Evolutionary conservation across 2,797 vertebrate species (phyloP).

Genomic region (Catharus ustulatus): DNA sequence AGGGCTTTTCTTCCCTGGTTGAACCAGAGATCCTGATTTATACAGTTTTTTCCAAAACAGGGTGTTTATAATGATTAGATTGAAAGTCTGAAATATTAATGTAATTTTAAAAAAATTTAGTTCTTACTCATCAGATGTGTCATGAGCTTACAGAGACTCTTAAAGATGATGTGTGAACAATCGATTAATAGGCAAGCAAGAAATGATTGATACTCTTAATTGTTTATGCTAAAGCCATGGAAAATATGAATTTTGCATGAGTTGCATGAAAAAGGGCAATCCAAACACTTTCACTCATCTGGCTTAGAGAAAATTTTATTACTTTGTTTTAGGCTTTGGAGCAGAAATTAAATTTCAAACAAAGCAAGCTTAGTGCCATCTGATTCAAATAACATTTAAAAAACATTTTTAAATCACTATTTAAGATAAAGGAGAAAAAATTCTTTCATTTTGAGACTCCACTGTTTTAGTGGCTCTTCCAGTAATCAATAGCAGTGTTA

Average conservation of each 20-base stretch:
- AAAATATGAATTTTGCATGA: background rate
- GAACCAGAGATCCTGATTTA: background rate
- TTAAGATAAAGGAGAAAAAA: background rate
- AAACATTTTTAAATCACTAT: background rate
- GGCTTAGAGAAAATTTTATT: background rate
- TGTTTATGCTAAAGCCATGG: background rate
- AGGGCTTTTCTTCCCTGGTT: background rate
- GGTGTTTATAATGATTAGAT: background rate
- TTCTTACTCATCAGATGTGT: background rate
- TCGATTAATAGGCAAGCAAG: background rate
- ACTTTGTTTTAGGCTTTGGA: background rate
- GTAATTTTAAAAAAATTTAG: background rate
- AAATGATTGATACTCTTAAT: background rate
- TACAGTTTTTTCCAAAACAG: background rate
- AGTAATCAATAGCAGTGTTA: background rate
- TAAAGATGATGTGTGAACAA: background rate
- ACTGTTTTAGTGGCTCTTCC: background rate
- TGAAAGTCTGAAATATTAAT: background rate
- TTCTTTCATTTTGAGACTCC: background rate
- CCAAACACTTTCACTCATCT: background rate
- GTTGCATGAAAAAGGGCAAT: background rate
- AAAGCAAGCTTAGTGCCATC: rapidly evolving
- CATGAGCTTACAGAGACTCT: background rate
- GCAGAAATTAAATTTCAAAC: background rate
- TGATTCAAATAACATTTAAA: background rate